Percentiles rank a stretch among this genome's conserved stretches.
phyloP scores from a whole-genome alignment of 2,888 invertebrate species.

The Patella ulyssiponensis region DNA sequence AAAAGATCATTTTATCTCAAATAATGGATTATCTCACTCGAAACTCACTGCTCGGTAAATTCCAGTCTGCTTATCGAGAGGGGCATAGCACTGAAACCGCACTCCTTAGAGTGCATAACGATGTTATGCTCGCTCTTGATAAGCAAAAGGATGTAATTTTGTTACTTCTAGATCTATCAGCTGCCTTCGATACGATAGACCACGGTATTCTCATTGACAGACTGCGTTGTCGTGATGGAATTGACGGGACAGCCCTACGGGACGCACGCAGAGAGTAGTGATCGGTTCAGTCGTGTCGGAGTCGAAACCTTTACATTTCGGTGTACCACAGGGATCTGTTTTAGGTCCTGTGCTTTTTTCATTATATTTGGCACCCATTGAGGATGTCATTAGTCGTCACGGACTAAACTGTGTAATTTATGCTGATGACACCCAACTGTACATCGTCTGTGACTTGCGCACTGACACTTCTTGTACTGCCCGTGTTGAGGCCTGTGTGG shows the following conservation, averaged over 20 bases:
- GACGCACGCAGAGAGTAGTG: background rate
- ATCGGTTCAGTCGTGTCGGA: background rate
- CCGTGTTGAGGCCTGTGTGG: background rate
- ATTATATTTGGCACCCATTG: too few relatives aligned
- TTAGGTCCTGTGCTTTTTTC: background rate
- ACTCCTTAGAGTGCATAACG: too few relatives aligned
- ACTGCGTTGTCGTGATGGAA: background rate
- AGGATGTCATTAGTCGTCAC: too few relatives aligned
- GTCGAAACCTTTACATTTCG: background rate
- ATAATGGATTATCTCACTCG: too few relatives aligned
- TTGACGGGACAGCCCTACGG: background rate
- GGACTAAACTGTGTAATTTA: background rate
- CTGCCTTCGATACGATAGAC: background rate
- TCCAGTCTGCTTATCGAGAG: too few relatives aligned
- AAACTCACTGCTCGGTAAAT: too few relatives aligned
- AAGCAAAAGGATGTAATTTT: background rate
- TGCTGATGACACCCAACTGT: constrained; percentile 3
- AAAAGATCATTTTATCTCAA: too few relatives aligned
- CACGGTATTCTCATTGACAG: background rate
- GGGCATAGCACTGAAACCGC: too few relatives aligned
- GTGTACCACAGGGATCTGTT: constrained; percentile 10
- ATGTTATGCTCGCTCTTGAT: too few relatives aligned
- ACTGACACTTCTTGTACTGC: background rate
- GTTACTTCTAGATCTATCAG: background rate
- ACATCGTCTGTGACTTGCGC: background rate